Conservation (phyloP, 2,888 invertebrate species). For the Tetragnatha montana region DNA sequence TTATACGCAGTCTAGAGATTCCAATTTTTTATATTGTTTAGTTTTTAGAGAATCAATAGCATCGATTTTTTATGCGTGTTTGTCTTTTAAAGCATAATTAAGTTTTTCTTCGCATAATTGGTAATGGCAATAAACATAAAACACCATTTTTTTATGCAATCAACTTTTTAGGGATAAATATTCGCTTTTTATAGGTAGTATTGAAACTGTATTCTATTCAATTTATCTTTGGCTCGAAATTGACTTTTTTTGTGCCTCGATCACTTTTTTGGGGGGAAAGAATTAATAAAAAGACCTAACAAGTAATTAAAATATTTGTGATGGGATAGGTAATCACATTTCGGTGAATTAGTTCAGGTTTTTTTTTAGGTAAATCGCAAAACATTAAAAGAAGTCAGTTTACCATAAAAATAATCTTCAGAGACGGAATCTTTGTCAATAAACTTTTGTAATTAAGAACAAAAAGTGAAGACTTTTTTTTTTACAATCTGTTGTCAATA, state of each 20-base stretch:
- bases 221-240: not conserved
- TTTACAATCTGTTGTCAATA: not conserved
- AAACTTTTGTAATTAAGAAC: not conserved
- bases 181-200: constrained; percentile 12
- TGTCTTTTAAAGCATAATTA: constrained; percentile 48
- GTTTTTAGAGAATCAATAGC: constrained; percentile 1
- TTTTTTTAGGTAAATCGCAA: not conserved
- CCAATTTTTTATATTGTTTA: not conserved
- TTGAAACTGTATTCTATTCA: constrained; percentile 1
- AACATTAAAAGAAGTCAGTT: constrained; percentile 23
- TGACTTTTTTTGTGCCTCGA: constrained; percentile 3
- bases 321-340: constrained; percentile 40
- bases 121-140: constrained; percentile 38
- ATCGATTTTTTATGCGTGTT: constrained; percentile 21
- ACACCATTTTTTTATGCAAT: constrained; percentile 18
- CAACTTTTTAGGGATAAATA: constrained; percentile 34
- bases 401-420: constrained; percentile 21
- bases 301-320: constrained; percentile 43
- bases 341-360: not conserved
- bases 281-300: constrained; percentile 6
- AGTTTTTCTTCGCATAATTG: constrained; percentile 54
- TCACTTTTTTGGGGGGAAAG: constrained; percentile 12
- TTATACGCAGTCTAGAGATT: not conserved
- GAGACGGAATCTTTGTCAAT: constrained; percentile 11
- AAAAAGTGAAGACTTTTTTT: not conserved